phyloP scores from a whole-genome alignment of 2,113 vertebrate genomes.

The Fulica atra region DNA sequence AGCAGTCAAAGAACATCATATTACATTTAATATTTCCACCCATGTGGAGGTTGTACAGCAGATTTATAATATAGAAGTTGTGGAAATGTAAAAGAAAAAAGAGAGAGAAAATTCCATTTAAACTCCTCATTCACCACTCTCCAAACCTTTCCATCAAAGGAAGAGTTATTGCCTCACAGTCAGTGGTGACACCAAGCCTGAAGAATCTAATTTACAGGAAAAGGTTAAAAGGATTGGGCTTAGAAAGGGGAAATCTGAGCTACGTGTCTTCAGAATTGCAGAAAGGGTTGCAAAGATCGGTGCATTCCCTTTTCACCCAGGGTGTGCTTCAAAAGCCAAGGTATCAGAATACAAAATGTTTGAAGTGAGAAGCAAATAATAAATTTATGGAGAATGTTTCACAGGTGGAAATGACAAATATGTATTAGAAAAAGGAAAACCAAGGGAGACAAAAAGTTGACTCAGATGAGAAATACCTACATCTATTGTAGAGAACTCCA shows the following conservation, averaged over 20 bases:
- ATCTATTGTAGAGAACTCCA: background rate
- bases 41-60: background rate
- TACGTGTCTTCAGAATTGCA: background rate
- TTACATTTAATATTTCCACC: background rate
- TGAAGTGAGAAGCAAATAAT: conserved; percentile 16
- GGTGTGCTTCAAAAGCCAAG: background rate
- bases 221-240: conserved; percentile 1
- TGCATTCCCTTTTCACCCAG: background rate
- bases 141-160: background rate
- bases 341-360: background rate
- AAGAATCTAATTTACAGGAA: background rate
- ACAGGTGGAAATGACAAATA: background rate
- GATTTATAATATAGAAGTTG: background rate
- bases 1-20: background rate
- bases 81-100: background rate
- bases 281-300: background rate
- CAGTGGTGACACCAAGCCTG: background rate
- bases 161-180: background rate
- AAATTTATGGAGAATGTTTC: background rate
- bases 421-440: background rate
- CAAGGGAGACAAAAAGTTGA: background rate
- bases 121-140: background rate
- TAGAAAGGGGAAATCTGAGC: background rate
- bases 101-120: background rate
- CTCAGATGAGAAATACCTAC: background rate